These are phyloP conservation scores for Melanotaenia maccullochi DNA, from an alignment of 2,797 vertebrate species.

Conservation along the genomic window DNA sequence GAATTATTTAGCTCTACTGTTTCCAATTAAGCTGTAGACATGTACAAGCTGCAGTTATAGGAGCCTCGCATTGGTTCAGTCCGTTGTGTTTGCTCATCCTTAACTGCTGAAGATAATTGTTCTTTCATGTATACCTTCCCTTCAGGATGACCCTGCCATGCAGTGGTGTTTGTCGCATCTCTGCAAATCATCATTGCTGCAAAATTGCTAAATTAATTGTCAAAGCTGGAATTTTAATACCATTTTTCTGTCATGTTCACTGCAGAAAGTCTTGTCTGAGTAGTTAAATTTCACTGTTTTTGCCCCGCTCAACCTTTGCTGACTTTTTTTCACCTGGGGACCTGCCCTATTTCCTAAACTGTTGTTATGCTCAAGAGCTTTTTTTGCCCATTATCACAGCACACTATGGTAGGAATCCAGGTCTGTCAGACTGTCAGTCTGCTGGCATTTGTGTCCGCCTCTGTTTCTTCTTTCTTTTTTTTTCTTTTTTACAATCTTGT, in stretches of 20 bases:
- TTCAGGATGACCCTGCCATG: conserved; percentile 51
- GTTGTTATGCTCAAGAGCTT: conserved; percentile 49
- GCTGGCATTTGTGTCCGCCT: conserved; percentile 40
- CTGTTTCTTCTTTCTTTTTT: conserved; percentile 25
- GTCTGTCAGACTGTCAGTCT: conserved; percentile 39
- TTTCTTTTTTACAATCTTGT: conserved; percentile 30
- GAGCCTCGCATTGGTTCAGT: conserved; percentile 63
- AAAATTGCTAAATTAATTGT: conserved; percentile 58
- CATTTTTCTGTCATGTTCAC: conserved; percentile 42
- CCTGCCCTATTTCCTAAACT: conserved; percentile 57
- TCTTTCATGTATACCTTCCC: conserved; percentile 71
- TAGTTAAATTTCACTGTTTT: conserved; percentile 36
- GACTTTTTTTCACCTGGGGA: conserved; percentile 35
- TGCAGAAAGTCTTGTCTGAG: conserved; percentile 25
- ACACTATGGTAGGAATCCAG: conserved; percentile 28
- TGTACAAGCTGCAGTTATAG: conserved; percentile 74
- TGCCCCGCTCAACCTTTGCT: conserved; percentile 30
- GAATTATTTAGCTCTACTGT: conserved; percentile 77
- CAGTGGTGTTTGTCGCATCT: conserved; percentile 42
- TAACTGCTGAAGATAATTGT: conserved; percentile 80
- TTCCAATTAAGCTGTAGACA: conserved; percentile 79
- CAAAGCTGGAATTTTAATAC: conserved; percentile 25
- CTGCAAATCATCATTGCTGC: conserved; percentile 35
- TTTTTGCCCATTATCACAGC: conserved; percentile 41
- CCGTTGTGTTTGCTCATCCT: conserved; percentile 74